Base-by-base conservation (phyloP, 2,888 invertebrate species). In the Drosophila maculinotata region DNA sequence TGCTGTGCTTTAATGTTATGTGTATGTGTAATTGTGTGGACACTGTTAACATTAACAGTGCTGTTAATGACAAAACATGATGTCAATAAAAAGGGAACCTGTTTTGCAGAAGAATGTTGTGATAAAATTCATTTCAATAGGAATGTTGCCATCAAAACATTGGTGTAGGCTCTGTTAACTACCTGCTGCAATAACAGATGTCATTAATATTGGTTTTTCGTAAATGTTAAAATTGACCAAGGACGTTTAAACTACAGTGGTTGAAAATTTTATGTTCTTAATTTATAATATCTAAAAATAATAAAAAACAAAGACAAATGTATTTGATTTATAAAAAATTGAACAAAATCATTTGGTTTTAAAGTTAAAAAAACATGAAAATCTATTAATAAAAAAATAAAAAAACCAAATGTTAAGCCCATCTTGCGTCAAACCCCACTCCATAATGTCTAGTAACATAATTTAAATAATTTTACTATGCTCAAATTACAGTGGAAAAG, bases 401-500 rank as follows among this genome's bases (percentile, higher is more conserved):
- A n/a, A n/a, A n/a, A n/a, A n/a, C n/a, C n/a, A n/a, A n/a, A n/a
- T n/a, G n/a, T n/a, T n/a, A n/a, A n/a, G n/a, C n/a, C n/a, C 6
- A 38, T 35, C 1, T 4, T 15, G 5, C 20, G n/a, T 20, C 20
- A 20, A 20, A 20, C 4, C 2, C 2, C 20, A 20, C 20, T 20
- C 20, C n/a, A n/a, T n/a, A n/a, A n/a, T n/a, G n/a, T n/a, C n/a
- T n/a, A n/a, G n/a, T n/a, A n/a, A n/a, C n/a, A n/a, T n/a, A n/a
- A 20, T 20, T 20, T 20, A 20, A 3, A 20, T 20, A 20, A 3
- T 20, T 2, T 20, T 20, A n/a, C n/a, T n/a, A n/a, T n/a, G 20
- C 20, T 20, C 20, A n/a, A 51, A 62, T 59, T 93, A 67, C 91
- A 99, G 98, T 99, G 99, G 99, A 94, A 95, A 91, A 93, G 94